Percentiles rank a stretch among this genome's conserved stretches.
These are phyloP conservation scores for Nomada ferruginata DNA, from an alignment of 2,888 invertebrate species.

Conservation along the genomic window DNA sequence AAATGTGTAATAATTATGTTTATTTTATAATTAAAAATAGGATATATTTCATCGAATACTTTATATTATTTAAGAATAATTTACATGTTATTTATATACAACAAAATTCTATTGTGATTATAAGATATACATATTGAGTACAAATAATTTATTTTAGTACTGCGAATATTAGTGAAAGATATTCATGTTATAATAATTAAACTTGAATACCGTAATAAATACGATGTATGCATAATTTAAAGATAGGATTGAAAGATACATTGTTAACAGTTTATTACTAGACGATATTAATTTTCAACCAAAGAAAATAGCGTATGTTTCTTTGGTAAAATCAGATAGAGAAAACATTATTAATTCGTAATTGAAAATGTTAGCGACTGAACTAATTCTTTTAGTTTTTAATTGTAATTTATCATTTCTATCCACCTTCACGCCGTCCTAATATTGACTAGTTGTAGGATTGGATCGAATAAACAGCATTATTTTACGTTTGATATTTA, in stretches of 20 bases:
- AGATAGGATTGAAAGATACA: constrained; percentile 18
- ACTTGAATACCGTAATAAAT: constrained; percentile 33
- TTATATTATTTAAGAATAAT: constrained; percentile 43
- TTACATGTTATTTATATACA: constrained; percentile 58
- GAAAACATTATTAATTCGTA: constrained; percentile 31
- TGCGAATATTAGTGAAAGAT: constrained; percentile 26
- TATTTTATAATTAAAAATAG: constrained; percentile 32
- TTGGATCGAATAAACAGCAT: constrained; percentile 38
- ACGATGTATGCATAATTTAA: constrained; percentile 34
- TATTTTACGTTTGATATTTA: constrained; percentile 11
- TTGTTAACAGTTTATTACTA: constrained; percentile 16
- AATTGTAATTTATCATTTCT: constrained; percentile 35
- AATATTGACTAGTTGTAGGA: constrained; percentile 53
- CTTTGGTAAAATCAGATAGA: constrained; percentile 32
- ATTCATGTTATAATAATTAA: constrained; percentile 39
- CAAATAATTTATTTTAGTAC: constrained; percentile 65
- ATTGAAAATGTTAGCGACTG: constrained; percentile 9
- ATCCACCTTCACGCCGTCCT: constrained; percentile 70
- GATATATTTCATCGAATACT: constrained; percentile 27
- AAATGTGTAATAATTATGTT: constrained; percentile 42
- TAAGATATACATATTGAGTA: constrained; percentile 64
- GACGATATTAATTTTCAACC: constrained; percentile 33
- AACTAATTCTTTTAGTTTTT: constrained; percentile 4
- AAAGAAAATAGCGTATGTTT: constrained; percentile 42
- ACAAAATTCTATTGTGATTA: constrained; percentile 55